Percentiles rank a stretch among this genome's conserved stretches.
These are phyloP conservation scores for Zaprionus davidi DNA, from an alignment of 1,140 invertebrate genomes.

Conservation along the genomic window DNA sequence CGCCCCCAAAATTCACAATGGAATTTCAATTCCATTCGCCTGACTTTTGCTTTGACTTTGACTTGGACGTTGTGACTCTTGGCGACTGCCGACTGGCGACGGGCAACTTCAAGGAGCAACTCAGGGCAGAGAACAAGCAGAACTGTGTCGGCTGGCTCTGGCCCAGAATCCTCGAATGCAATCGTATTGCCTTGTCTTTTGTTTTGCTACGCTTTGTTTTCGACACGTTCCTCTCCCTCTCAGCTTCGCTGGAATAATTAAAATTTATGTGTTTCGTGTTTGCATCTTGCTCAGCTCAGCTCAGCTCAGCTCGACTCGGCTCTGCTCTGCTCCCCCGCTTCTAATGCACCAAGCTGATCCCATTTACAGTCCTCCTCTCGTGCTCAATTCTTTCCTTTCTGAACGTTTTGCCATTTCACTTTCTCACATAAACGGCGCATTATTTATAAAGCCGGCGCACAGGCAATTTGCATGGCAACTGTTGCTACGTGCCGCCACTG, in stretches of 20 bases:
- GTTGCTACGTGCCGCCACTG: slow-evolving; percentile 44
- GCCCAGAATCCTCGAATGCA: slow-evolving; percentile 55
- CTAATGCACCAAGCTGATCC: slow-evolving; percentile 45
- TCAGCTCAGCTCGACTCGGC: background rate
- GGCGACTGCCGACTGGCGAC: background rate
- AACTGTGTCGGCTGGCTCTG: slow-evolving; percentile 9
- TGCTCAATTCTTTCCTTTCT: slow-evolving; percentile 4
- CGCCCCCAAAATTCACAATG: slow-evolving; percentile 83
- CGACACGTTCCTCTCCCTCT: slow-evolving; percentile 4
- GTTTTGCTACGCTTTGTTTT: slow-evolving; percentile 49
- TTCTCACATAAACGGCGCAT: slow-evolving; percentile 55
- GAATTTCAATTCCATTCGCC: slow-evolving; percentile 83
- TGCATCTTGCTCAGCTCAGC: slow-evolving; percentile 23
- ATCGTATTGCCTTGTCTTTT: slow-evolving; percentile 57
- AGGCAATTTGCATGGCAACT: slow-evolving; percentile 71
- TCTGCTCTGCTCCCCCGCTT: slow-evolving; percentile 25
- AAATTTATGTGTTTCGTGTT: slow-evolving; percentile 71
- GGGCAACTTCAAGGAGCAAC: slow-evolving; percentile 6
- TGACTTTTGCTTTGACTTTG: slow-evolving; percentile 48
- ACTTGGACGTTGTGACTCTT: slow-evolving; percentile 6
- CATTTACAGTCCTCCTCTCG: slow-evolving; percentile 5
- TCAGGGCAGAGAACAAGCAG: background rate
- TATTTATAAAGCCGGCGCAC: slow-evolving; percentile 62
- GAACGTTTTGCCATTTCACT: slow-evolving; percentile 64
- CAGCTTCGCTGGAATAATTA: slow-evolving; percentile 74